These are phyloP conservation scores for Aphelocoma californica DNA, from an alignment of 2,797 vertebrate species.

Conservation along the genomic window DNA sequence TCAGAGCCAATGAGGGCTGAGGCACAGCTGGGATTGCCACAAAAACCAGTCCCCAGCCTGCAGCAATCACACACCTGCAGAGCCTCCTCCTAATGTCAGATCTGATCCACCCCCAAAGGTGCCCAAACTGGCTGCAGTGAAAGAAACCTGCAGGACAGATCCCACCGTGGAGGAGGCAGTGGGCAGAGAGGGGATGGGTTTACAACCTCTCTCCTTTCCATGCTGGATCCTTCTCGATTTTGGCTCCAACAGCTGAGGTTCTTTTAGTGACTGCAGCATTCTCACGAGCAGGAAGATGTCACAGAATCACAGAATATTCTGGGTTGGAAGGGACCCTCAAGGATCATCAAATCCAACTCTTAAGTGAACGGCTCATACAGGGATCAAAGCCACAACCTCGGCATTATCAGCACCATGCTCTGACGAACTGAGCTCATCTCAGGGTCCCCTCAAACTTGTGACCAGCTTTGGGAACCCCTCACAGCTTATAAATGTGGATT, in stretches of 20 bases:
- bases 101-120: neutral
- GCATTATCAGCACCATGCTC: neutral
- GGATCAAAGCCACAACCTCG: no score
- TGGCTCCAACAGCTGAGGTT: neutral
- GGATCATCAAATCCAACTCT: neutral
- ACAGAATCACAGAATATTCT: neutral
- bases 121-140: neutral
- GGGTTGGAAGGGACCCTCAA: neutral
- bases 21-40: neutral
- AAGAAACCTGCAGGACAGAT: neutral
- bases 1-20: neutral
- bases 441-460: neutral
- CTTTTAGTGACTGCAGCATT: neutral
- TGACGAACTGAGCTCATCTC: neutral
- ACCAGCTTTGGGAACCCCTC: neutral
- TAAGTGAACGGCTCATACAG: neutral
- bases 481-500: neutral
- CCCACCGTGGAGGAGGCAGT: no score
- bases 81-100: neutral
- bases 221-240: neutral
- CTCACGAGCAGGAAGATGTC: neutral
- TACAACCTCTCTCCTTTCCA: neutral
- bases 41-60: neutral
- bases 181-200: neutral
- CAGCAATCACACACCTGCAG: neutral